Conservation (phyloP, 2,113 vertebrate species). For the Otus sunia region DNA sequence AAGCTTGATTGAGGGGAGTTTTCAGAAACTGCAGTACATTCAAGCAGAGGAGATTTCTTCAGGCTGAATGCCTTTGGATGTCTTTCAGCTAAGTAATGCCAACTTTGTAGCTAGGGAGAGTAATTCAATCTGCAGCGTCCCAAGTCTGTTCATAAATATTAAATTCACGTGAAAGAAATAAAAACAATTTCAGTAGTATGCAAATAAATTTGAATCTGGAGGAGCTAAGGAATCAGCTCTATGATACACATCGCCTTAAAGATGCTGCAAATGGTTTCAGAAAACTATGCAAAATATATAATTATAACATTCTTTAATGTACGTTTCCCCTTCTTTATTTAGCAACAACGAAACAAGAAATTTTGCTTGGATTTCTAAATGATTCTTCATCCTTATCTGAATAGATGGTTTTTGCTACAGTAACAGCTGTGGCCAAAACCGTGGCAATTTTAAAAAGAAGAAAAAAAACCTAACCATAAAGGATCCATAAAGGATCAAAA, state of each 20-base stretch:
- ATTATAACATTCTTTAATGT: background rate
- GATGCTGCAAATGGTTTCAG: background rate
- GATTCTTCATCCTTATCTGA: background rate
- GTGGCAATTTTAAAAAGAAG: background rate
- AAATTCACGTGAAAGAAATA: background rate
- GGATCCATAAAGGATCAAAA: conserved; percentile 6
- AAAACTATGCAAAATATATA: background rate
- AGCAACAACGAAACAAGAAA: background rate
- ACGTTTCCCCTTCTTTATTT: background rate
- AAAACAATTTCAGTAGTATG: background rate
- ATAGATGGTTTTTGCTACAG: background rate
- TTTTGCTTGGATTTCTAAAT: background rate
- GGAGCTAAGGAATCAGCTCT: background rate
- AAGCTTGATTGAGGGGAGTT: background rate
- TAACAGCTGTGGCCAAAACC: background rate
- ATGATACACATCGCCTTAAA: background rate
- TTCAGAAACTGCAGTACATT: background rate
- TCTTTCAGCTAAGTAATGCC: background rate
- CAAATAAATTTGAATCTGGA: background rate
- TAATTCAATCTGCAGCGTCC: background rate
- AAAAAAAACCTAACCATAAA: background rate
- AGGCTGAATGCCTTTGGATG: background rate
- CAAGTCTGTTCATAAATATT: background rate
- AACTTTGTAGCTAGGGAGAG: background rate
- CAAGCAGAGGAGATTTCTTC: background rate